Evolutionary conservation across 2,797 vertebrate species (phyloP).

Genomic region (Manis crassicaudata): DNA sequence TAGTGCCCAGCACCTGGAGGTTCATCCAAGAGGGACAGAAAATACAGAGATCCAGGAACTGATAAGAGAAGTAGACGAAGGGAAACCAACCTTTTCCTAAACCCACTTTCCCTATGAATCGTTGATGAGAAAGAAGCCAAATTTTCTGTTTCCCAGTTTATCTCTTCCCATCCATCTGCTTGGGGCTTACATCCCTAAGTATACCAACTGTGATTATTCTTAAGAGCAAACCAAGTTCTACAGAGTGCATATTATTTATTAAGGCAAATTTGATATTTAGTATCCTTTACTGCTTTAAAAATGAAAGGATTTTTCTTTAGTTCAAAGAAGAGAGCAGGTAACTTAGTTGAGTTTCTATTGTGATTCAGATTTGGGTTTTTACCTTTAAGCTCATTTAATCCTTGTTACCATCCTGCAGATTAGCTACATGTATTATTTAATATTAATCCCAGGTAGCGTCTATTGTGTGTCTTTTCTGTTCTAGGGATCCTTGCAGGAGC

Average conservation of each 20-base stretch:
- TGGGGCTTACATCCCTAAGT: background rate
- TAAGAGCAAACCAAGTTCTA: conserved; percentile 27
- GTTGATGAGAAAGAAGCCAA: background rate
- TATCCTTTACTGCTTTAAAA: conserved; percentile 7
- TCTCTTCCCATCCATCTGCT: background rate
- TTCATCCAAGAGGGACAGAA: background rate
- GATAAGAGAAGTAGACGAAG: background rate
- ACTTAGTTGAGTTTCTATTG: background rate
- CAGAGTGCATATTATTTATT: background rate
- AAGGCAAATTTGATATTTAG: background rate
- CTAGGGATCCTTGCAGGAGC: background rate
- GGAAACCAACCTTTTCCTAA: background rate
- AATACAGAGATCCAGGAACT: background rate
- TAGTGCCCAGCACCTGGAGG: fast-evolving
- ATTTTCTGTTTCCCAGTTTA: background rate
- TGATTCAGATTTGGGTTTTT: background rate
- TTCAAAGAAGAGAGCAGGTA: background rate
- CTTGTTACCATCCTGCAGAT: background rate
- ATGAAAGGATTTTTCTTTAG: background rate
- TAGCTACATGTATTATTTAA: background rate
- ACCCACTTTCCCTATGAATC: background rate
- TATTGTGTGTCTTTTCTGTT: background rate
- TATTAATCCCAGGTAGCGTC: background rate
- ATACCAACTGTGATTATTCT: background rate
- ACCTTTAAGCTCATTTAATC: background rate